These are phyloP conservation scores for Orthonyx spaldingii DNA, from an alignment of 2,113 vertebrate genomes.

Conservation along the genomic window DNA sequence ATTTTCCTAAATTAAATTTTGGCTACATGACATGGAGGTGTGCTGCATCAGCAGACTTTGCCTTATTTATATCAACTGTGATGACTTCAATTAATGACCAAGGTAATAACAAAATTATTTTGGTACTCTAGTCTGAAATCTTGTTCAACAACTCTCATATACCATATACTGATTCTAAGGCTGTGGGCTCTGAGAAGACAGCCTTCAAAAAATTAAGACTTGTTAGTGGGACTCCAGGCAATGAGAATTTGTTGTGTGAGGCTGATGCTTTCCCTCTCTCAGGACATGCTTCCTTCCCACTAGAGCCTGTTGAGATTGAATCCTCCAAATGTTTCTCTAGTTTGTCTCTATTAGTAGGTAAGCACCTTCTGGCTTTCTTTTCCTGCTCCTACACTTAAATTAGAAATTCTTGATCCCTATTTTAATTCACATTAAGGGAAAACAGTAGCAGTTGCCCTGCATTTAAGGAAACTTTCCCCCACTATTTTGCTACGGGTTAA, in stretches of 20 bases:
- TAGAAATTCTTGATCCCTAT: background rate
- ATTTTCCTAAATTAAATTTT: background rate
- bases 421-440: background rate
- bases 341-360: background rate
- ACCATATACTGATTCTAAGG: background rate
- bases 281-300: background rate
- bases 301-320: background rate
- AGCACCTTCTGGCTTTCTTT: background rate
- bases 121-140: background rate
- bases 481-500: background rate
- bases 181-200: background rate
- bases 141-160: background rate
- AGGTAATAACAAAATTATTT: background rate
- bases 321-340: background rate
- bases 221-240: background rate
- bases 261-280: background rate
- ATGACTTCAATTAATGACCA: background rate
- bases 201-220: background rate
- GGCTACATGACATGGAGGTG: background rate
- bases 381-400: background rate
- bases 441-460: background rate
- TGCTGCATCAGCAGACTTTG: background rate
- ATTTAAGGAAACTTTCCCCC: background rate
- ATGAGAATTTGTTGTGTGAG: background rate
- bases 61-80: background rate